phyloP scores from a whole-genome alignment of 2,113 vertebrate genomes.

The Podarcis muralis region DNA sequence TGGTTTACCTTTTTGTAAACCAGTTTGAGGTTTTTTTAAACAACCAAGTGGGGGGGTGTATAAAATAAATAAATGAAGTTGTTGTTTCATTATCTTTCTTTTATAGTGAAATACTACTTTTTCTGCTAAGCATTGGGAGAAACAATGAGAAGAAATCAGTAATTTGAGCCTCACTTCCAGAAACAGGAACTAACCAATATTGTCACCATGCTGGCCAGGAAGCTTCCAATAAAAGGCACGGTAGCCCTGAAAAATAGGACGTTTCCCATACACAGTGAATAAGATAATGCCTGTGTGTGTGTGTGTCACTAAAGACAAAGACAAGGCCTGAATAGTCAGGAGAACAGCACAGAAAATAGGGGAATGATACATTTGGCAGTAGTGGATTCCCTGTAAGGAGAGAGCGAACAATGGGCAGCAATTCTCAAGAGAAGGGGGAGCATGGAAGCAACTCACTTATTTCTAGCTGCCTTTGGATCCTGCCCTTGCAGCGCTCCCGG shows the following conservation, averaged over 20 bases:
- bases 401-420: not conserved
- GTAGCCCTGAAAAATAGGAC: not conserved
- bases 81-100: not conserved
- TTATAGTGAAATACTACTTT: not conserved
- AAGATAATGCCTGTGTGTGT: too few species aligned
- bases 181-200: not conserved
- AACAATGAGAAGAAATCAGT: not conserved
- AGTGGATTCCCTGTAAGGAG: not conserved
- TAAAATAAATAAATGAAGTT: too few species aligned
- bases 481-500: constrained; percentile 84
- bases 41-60: too few species aligned
- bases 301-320: not conserved
- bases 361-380: not conserved
- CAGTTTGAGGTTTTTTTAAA: too few species aligned
- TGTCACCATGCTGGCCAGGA: not conserved
- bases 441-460: constrained; percentile 77
- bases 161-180: not conserved
- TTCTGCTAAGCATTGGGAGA: not conserved
- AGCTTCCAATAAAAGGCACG: not conserved
- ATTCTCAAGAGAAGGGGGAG: not conserved
- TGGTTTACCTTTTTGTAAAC: too few species aligned
- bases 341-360: not conserved
- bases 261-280: too few species aligned
- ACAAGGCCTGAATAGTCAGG: not conserved
- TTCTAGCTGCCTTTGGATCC: constrained; percentile 85